Evolutionary conservation across 2,797 vertebrate species (phyloP).

Genomic region (Sarcophilus harrisii): DNA sequence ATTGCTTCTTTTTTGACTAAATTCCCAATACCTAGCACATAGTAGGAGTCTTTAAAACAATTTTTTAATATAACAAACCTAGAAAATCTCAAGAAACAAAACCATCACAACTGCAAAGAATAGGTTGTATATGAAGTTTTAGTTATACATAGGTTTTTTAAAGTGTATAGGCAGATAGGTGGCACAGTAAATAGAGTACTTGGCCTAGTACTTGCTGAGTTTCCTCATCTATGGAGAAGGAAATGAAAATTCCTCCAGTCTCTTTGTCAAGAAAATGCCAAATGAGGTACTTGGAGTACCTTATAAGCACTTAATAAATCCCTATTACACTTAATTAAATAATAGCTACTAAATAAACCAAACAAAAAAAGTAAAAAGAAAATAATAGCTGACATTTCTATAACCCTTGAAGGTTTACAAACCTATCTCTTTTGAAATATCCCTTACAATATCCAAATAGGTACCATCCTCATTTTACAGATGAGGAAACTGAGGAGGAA

Average conservation of each 20-base stretch:
- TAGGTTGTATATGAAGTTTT: neutral
- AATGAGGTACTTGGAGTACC: neutral
- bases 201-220: neutral
- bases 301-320: neutral
- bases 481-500: neutral
- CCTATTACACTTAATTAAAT: neutral
- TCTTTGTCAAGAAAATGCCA: neutral
- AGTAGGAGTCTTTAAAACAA: neutral
- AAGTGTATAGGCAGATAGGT: neutral
- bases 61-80: too few relatives aligned
- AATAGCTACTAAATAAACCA: neutral
- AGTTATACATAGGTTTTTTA: neutral
- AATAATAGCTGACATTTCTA: neutral
- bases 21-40: neutral
- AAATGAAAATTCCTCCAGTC: neutral
- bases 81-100: neutral
- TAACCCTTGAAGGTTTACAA: neutral
- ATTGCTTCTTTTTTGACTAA: neutral
- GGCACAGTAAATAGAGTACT: neutral
- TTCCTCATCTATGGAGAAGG: neutral
- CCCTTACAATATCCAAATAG: neutral
- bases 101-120: neutral
- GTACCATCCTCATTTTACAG: neutral
- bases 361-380: too few relatives aligned
- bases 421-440: neutral